Percentiles rank a stretch among this genome's conserved stretches.
phyloP scores from a whole-genome alignment of 1,140 invertebrate species.

The Trissolcus basalis region DNA sequence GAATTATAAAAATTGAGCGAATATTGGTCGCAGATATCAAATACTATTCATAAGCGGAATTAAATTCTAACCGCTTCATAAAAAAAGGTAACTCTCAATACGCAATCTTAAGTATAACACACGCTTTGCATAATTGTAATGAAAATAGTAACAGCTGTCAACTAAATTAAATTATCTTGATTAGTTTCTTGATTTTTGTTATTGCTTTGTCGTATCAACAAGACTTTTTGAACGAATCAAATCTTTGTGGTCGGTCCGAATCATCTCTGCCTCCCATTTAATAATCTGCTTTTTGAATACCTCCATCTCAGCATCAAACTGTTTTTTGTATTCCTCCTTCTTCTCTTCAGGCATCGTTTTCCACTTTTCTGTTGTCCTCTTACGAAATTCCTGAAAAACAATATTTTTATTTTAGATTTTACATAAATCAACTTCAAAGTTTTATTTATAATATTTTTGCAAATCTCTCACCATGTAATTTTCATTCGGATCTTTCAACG shows the following conservation, averaged over 20 bases:
- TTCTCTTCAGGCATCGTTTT: neutral
- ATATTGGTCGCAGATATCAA: no score
- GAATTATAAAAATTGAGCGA: neutral
- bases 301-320: neutral
- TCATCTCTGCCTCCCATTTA: conserved; percentile 34
- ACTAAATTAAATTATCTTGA: neutral
- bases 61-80: no score
- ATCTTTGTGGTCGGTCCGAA: conserved; percentile 15
- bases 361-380: conserved; percentile 5
- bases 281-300: conserved; percentile 7
- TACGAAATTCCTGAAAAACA: no score
- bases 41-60: no score
- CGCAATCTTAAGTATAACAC: no score
- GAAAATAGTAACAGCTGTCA: neutral
- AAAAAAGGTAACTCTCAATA: no score
- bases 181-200: neutral
- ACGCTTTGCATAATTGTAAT: neutral
- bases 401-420: no score
- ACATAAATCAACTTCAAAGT: no score
- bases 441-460: neutral
- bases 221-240: conserved; percentile 3
- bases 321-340: conserved; percentile 9
- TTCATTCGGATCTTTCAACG: conserved; percentile 16
- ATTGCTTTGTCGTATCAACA: neutral
- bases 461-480: neutral